Base-by-base conservation (phyloP, 2,113 vertebrate genomes). In the Phaethon lepturus region DNA sequence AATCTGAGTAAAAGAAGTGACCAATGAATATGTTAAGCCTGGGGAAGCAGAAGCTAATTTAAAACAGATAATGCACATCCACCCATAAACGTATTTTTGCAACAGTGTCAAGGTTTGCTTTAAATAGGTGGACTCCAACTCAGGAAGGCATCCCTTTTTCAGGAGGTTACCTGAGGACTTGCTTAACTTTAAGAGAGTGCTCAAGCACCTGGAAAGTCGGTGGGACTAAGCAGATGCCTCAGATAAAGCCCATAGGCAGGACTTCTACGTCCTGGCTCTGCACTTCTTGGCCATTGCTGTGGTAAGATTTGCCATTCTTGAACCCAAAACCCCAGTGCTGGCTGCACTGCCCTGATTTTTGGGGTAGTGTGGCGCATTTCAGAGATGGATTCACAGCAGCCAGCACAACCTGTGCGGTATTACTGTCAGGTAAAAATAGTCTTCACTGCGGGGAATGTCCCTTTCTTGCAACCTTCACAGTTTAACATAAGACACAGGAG, bases 221-320 rank as follows among this genome's bases (percentile, higher is more conserved):
- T 45, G 29, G 23, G 10, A 17, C 13, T 62, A 40, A 56, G 40
- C n/a, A 82, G 75, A 23, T 24, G 14, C 24, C 10, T 66, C 19
- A 31, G 22, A 22, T 12, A 53, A 86, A 80, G 4, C 3, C 17
- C 5, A 4, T 3, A 15, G 49, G 28, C 25, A 49, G 16, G 33
- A 80, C 13, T 26, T 69, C 49, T 49, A 28, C 23, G 19, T 23
- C 9, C 25, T 50, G 22, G 17, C 28, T 75, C 28, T 35, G 13
- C 11, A 28, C 0, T 2, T 3, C 25, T 55, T 45, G 17, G 58
- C 17, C 18, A 28, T n/a, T 2, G 7, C 26, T 13, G 1, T 62
- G 20, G 8, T 16, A 22, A 40, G 7, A 56, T 63, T 72, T 58
- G 33, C 13, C 7, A 16, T 68, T 86, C 44, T 28, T 45, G 15